A percentile compares a stretch with the other conserved stretches of the same genome.
Conservation (phyloP, 1,140 invertebrate species). For the Formica selysi region DNA sequence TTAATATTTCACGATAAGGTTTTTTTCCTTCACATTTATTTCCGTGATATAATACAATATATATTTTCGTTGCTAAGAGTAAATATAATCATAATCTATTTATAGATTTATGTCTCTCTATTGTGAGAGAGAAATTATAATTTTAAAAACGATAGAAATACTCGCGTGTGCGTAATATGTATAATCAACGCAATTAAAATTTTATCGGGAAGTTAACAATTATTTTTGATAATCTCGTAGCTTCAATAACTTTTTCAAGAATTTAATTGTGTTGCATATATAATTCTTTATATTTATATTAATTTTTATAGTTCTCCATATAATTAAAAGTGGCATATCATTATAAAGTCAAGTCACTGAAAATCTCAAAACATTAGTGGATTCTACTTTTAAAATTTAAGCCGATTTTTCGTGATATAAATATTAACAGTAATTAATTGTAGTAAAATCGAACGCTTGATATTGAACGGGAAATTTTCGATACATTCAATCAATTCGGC, state of each 20-base stretch:
- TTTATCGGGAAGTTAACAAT: not conserved
- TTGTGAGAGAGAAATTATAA: not conserved
- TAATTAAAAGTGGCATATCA: too few relatives aligned
- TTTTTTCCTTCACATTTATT: not conserved
- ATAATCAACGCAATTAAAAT: constrained; percentile 43
- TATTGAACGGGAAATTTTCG: not conserved
- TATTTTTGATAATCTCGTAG: not conserved
- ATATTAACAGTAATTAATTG: constrained; percentile 46
- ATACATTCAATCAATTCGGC: constrained; percentile 22
- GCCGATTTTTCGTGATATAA: not conserved
- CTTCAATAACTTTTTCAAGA: constrained; percentile 29
- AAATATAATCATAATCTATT: not conserved
- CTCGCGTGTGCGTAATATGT: not conserved
- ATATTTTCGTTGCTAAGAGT: not conserved
- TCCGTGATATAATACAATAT: not conserved
- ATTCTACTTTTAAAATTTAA: not conserved
- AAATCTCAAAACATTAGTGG: not conserved
- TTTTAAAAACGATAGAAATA: not conserved
- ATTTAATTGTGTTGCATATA: not conserved
- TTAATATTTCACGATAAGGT: constrained; percentile 20
- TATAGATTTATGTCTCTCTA: not conserved
- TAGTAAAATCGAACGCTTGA: not conserved
- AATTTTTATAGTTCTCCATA: too few relatives aligned
- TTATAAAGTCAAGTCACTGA: not conserved
- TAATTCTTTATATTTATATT: too few relatives aligned